Percentiles rank a stretch among this genome's conserved stretches.
These are phyloP conservation scores for Apodemus speciosus DNA, from an alignment of 2,113 vertebrate genomes.

Conservation along the genomic window DNA sequence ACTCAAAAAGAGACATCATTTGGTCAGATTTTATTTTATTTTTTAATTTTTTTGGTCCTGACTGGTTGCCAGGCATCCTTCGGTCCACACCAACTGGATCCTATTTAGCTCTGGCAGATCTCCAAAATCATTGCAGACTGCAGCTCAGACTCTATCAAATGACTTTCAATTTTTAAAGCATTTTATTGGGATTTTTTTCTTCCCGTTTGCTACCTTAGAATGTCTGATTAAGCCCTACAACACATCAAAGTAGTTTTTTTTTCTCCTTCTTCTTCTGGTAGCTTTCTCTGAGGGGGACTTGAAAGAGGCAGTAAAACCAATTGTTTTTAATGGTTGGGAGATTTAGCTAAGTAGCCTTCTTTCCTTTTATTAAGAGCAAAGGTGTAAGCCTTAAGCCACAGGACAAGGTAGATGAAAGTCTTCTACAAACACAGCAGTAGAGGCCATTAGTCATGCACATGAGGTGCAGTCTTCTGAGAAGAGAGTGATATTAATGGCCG, in stretches of 20 bases:
- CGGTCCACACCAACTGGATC: conserved; percentile 83
- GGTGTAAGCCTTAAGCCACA: conserved; percentile 60
- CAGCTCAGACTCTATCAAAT: conserved; percentile 72
- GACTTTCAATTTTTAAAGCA: conserved; percentile 60
- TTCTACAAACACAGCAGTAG: not conserved
- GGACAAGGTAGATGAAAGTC: conserved; percentile 23
- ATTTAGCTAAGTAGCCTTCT: not conserved
- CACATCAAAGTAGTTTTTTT: conserved; percentile 59
- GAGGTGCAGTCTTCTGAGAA: not conserved
- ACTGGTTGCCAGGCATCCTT: conserved; percentile 83
- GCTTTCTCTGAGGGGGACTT: conserved; percentile 64
- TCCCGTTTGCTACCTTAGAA: conserved; percentile 61
- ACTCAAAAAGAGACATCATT: conserved; percentile 80
- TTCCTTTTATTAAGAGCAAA: conserved; percentile 59
- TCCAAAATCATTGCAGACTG: conserved; percentile 77
- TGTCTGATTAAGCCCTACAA: conserved; percentile 70
- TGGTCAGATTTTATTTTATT: conserved; percentile 73
- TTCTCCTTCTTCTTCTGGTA: not conserved
- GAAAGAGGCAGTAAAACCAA: conserved; percentile 62
- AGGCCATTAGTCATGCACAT: conserved; percentile 28
- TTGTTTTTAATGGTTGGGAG: conserved; percentile 53
- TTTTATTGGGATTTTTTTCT: conserved; percentile 73
- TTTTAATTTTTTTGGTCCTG: conserved; percentile 63
- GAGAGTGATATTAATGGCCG: not conserved
- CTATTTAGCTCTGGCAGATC: conserved; percentile 80